Conservation (phyloP, 2,113 vertebrate genomes). For the Bolborhynchus lineola region DNA sequence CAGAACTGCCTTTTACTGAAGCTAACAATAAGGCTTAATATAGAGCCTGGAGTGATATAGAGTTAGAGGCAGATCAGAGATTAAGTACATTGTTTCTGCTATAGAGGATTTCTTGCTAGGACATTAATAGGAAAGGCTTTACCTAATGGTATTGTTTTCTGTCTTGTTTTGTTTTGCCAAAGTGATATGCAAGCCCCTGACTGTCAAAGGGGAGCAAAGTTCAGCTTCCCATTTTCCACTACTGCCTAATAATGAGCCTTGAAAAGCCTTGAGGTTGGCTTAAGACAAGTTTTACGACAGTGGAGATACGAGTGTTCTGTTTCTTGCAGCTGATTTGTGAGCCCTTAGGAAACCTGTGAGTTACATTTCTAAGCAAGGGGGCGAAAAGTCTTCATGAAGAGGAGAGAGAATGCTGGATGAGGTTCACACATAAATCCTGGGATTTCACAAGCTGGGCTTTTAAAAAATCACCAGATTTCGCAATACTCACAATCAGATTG, state of each 20-base stretch:
- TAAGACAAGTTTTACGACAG: not conserved
- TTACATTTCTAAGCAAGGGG: not conserved
- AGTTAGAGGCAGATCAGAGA: constrained; percentile 5
- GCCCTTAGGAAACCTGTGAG: not conserved
- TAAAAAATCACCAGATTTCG: constrained; percentile 40
- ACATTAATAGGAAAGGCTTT: constrained; percentile 57
- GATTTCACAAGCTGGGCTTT: constrained; percentile 31
- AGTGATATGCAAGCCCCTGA: constrained; percentile 5
- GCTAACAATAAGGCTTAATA: constrained; percentile 64
- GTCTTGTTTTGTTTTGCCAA: constrained; percentile 37
- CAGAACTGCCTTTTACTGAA: not conserved
- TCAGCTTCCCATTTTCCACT: constrained; percentile 23
- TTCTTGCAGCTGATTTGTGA: not conserved
- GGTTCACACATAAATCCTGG: not conserved
- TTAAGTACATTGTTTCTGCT: constrained; percentile 59
- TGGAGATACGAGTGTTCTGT: not conserved
- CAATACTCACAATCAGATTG: not conserved
- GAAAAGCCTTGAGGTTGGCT: not conserved
- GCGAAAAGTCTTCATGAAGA: not conserved
- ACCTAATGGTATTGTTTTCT: constrained; percentile 54
- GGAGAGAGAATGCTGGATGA: not conserved
- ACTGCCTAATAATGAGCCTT: not conserved
- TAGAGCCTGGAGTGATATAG: constrained; percentile 31
- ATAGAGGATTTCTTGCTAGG: constrained; percentile 31
- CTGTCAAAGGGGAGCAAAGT: constrained; percentile 44